These are phyloP conservation scores for Patella vulgata DNA, from an alignment of 1,140 invertebrate species.

Conservation along the genomic window DNA sequence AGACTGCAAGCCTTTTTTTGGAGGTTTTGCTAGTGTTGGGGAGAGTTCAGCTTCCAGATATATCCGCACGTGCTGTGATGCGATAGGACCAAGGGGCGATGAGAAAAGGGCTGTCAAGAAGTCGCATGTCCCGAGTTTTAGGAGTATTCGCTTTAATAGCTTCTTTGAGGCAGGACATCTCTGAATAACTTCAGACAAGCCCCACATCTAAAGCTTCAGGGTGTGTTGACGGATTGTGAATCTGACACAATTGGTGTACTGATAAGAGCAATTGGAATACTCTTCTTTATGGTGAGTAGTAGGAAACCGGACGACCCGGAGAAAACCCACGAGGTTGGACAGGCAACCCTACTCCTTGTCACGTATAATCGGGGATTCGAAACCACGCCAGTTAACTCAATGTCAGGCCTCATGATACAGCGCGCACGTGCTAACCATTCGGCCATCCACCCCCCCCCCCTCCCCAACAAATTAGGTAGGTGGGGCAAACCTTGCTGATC, in stretches of 20 bases:
- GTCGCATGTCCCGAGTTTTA: background rate
- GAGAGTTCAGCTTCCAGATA: background rate
- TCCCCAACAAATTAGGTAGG: conserved; percentile 26
- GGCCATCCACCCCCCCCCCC: too few relatives aligned
- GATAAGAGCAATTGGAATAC: background rate
- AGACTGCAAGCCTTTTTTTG: background rate
- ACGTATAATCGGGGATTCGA: too few relatives aligned
- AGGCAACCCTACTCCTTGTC: too few relatives aligned
- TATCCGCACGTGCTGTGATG: conserved; percentile 1
- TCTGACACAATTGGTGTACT: background rate
- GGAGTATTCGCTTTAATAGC: conserved; percentile 5
- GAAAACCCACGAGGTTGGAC: too few relatives aligned
- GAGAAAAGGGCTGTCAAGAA: conserved; percentile 4
- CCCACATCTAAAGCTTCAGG: background rate
- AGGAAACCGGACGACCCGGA: conserved; percentile 7
- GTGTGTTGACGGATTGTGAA: background rate
- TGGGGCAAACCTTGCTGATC: conserved; percentile 25
- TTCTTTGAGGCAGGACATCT: background rate
- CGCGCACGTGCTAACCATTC: too few relatives aligned
- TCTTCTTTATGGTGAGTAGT: too few relatives aligned
- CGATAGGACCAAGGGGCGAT: conserved; percentile 8
- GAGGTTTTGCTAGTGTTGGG: background rate
- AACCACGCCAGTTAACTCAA: too few relatives aligned
- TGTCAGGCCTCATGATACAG: too few relatives aligned
- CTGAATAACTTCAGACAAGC: background rate